Evolutionary conservation across 1,140 invertebrate species (phyloP), one percentile per base, ranked within the genome.

Genomic region (Capitella teleta): DNA sequence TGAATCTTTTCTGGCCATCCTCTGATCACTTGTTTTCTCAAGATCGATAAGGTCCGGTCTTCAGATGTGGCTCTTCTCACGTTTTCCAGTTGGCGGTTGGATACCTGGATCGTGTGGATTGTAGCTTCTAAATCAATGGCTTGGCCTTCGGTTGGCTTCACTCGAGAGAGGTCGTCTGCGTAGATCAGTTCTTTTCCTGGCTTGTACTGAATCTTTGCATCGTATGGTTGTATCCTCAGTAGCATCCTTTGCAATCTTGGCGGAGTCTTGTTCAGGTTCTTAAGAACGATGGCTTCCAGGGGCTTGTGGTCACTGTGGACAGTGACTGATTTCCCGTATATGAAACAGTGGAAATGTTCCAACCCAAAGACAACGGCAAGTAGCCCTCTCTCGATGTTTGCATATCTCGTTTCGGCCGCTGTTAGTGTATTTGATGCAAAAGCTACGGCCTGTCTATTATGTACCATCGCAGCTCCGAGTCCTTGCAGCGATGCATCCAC

Each of bases 181-280:
- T 54, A 71, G 61, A 19, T 63, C 64, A 60, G 76, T 70, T 44
- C 71, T 62, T 61, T 57, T 1, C 57, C 60, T 37, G 64, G 30
- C 12, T 58, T 52, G 51, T 73, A 77, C 19, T 47, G 32, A 0
- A 78, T 53, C 23, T 58, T 53, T 23, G 74, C 61, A 54, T 74
- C 62, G 62, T 70, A 77, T 52, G 56, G 38, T 45, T 68, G 66
- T n/a, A n/a, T n/a, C n/a, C n/a, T n/a, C n/a, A n/a, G n/a, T n/a
- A n/a, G n/a, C n/a, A n/a, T n/a, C n/a, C n/a, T n/a, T n/a, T n/a
- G n/a, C 28, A 78, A 55, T 48, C 74, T 50, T 10, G 60, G 47
- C 26, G 70, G 64, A 38, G 62, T 59, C 49, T 63, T 59, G 18
- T 61, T 52, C 23, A 76, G 54, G n/a, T 59, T 53, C 56, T 75